Percentiles rank a stretch among this genome's conserved stretches.
Evolutionary conservation across 2,888 invertebrate species (phyloP).

Genomic region (Adela reaumurella): DNA sequence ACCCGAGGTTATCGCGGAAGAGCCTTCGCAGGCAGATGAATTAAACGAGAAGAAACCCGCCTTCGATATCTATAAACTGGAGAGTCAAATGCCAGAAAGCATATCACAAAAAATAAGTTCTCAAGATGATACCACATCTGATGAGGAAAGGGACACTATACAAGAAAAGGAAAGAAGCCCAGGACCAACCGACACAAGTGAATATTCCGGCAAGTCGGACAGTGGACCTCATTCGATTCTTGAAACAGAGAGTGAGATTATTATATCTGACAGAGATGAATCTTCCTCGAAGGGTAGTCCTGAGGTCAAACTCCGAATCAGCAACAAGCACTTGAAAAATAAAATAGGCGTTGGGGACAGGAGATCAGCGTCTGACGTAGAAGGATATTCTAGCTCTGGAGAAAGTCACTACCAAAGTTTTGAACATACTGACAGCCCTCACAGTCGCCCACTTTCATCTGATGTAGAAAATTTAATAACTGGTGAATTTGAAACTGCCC

Average conservation of each 20-base stretch:
- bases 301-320: constrained; percentile 39
- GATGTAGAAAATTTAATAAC: constrained; percentile 82
- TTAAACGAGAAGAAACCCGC: constrained; percentile 25
- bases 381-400: constrained; percentile 82
- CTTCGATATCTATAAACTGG: constrained; percentile 17
- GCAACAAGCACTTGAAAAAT: constrained; percentile 42
- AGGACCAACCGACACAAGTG: constrained; percentile 31
- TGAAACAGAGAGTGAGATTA: constrained; percentile 47
- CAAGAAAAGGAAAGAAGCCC: constrained; percentile 38
- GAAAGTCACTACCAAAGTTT: constrained; percentile 88
- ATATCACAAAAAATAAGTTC: constrained; percentile 36
- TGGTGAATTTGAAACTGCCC: constrained; percentile 83
- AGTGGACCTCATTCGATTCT: constrained; percentile 51
- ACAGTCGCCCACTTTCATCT: constrained; percentile 79
- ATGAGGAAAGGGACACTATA: constrained; percentile 48
- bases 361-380: constrained; percentile 74
- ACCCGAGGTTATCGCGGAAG: constrained; percentile 59
- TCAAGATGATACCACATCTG: constrained; percentile 47
- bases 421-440: constrained; percentile 68
- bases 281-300: constrained; percentile 47
- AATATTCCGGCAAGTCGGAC: constrained; percentile 41
- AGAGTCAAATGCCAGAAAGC: constrained; percentile 41
- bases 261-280: constrained; percentile 38
- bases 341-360: constrained; percentile 56
- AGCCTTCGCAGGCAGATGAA: constrained; percentile 47